A percentile compares a stretch with the other conserved stretches of the same genome.
phyloP scores from a whole-genome alignment of 2,797 vertebrate species.

The Tolypeutes matacus region DNA sequence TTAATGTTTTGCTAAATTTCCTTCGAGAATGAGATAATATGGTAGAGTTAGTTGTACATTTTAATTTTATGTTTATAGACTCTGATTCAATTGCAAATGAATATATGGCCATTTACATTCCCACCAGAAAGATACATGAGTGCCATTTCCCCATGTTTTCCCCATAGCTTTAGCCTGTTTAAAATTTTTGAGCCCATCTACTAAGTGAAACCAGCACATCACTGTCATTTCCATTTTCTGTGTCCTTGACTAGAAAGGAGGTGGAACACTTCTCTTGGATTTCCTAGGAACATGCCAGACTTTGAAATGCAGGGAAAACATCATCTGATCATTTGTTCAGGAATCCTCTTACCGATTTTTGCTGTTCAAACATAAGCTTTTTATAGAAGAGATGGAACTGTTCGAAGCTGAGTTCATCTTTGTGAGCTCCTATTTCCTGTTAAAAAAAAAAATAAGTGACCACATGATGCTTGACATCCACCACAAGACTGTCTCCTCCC shows the following conservation, averaged over 20 bases:
- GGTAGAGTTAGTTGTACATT: not conserved
- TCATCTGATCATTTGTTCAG: not conserved
- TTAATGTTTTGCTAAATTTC: not conserved
- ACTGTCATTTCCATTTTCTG: accelerated
- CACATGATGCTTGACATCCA: not conserved
- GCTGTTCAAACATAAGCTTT: constrained; percentile 96
- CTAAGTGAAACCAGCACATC: accelerated
- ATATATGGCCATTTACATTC: accelerated
- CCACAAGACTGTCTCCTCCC: not conserved
- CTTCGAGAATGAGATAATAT: not conserved
- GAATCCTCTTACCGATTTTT: constrained; percentile 92
- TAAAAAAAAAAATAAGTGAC: constrained; percentile 62
- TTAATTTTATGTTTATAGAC: not conserved
- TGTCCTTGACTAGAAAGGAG: not conserved
- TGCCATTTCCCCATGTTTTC: not conserved
- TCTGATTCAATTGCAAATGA: not conserved
- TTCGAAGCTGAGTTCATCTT: constrained; percentile 95
- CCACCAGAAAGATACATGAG: accelerated
- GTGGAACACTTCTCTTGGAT: accelerated
- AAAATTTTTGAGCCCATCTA: not conserved
- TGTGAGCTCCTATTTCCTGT: constrained; percentile 94
- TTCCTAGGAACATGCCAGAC: not conserved
- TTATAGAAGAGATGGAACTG: constrained; percentile 98
- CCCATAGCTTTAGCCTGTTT: too few species aligned
- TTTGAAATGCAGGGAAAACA: not conserved